Conservation (phyloP, 2,113 vertebrate species). For the Megaceryle torquata region DNA sequence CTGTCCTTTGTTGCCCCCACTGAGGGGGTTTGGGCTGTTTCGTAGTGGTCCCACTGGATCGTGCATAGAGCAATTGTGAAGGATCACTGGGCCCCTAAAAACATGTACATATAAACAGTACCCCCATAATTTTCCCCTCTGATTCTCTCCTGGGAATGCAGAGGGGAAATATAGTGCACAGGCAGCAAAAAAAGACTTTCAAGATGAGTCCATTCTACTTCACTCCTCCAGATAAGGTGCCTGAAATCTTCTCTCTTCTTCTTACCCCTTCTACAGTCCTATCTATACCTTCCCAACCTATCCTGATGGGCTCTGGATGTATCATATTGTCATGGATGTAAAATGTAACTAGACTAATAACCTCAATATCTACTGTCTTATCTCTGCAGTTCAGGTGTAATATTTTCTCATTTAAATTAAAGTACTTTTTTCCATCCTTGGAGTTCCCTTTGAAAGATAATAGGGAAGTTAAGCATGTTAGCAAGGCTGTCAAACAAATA, state of each 20-base stretch:
- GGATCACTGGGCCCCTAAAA: rapidly evolving
- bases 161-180: not conserved
- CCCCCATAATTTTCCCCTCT: not conserved
- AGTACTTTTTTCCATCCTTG: not conserved
- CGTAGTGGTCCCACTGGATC: not conserved
- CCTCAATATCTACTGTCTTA: not conserved
- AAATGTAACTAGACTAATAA: not conserved
- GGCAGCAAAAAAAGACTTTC: not conserved
- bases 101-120: rapidly evolving
- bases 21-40: not conserved
- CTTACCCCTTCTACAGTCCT: not conserved
- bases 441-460: not conserved
- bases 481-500: not conserved
- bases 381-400: not conserved
- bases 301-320: not conserved
- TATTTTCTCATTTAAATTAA: not conserved
- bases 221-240: not conserved
- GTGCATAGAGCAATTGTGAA: not conserved
- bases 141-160: not conserved
- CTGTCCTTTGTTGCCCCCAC: not conserved
- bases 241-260: not conserved
- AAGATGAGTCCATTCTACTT: not conserved
- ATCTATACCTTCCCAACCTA: not conserved
- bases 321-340: not conserved
- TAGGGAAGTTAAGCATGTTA: not conserved